A percentile compares a stretch with the other conserved stretches of the same genome.
Evolutionary conservation across 2,113 vertebrate genomes (phyloP).

Genomic region (Laticauda colubrina): DNA sequence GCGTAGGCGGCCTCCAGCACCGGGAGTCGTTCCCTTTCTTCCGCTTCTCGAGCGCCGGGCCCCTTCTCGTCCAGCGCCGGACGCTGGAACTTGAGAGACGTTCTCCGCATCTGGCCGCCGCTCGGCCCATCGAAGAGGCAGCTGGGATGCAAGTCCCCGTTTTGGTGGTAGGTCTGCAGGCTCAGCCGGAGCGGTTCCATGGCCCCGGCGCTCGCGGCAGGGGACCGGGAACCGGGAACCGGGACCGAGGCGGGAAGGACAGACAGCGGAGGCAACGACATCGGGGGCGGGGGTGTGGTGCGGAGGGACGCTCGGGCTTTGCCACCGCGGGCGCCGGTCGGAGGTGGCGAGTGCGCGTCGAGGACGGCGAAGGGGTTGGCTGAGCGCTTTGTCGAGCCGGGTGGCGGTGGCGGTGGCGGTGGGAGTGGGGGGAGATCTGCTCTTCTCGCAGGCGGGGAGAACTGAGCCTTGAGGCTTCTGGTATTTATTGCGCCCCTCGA

Average conservation of each 20-base stretch:
- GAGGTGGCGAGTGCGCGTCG: background rate
- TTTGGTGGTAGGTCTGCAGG: constrained; percentile 49
- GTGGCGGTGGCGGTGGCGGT: rapidly evolving
- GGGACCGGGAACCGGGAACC: too few relatives aligned
- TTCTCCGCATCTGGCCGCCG: constrained; percentile 55
- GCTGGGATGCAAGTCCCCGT: constrained; percentile 53
- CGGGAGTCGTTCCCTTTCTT: constrained; percentile 55
- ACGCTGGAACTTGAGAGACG: constrained; percentile 35
- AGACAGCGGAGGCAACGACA: too few relatives aligned
- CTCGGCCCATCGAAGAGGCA: constrained; percentile 46
- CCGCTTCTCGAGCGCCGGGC: constrained; percentile 37
- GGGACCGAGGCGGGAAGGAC: too few relatives aligned
- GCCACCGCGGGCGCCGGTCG: background rate
- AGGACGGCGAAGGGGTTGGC: background rate
- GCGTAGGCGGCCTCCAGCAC: constrained; percentile 72
- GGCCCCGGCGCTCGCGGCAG: background rate
- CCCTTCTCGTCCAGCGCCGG: constrained; percentile 53
- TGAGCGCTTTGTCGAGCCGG: background rate
- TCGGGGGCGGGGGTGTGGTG: rapidly evolving
- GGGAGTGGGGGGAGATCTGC: background rate
- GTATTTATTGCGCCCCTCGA: constrained; percentile 7
- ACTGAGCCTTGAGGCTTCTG: background rate
- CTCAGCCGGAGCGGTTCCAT: constrained; percentile 52
- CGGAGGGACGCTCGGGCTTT: background rate
- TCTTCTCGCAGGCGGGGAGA: background rate